phyloP scores from a whole-genome alignment of 2,113 vertebrate species.

The Petromus typicus region DNA sequence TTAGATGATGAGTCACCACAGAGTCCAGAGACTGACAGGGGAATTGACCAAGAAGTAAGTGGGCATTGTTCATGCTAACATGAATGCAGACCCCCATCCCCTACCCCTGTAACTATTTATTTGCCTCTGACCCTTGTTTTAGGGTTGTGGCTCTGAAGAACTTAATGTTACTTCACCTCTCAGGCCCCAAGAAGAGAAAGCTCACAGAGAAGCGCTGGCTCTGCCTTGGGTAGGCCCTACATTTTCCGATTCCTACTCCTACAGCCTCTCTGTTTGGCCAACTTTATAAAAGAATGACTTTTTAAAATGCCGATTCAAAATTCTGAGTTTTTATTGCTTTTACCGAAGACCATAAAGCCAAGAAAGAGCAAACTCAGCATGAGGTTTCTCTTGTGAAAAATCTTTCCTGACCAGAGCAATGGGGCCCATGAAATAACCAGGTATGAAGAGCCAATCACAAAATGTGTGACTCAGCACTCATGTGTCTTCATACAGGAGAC shows the following conservation, averaged over 20 bases:
- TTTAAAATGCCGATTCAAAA: background rate
- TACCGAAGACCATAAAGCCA: background rate
- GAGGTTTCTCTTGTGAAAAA: background rate
- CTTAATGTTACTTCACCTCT: background rate
- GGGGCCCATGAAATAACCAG: background rate
- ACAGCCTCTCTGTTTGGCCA: background rate
- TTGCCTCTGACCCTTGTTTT: background rate
- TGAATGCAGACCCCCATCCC: background rate
- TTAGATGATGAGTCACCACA: conserved; percentile 14
- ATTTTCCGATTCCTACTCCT: background rate
- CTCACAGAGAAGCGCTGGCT: background rate
- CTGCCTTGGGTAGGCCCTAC: background rate
- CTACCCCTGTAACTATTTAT: background rate
- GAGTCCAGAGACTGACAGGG: background rate
- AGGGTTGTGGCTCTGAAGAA: background rate
- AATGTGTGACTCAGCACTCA: background rate
- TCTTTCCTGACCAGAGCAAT: background rate
- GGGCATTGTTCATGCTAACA: background rate
- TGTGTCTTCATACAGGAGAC: background rate
- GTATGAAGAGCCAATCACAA: background rate
- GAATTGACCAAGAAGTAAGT: background rate
- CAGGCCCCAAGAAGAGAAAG: background rate
- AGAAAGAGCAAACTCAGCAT: background rate
- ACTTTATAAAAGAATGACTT: background rate
- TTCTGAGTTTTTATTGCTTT: conserved; percentile 19